Conservation (phyloP, 2,113 vertebrate species). For the pig (Sus scrofa) region DNA sequence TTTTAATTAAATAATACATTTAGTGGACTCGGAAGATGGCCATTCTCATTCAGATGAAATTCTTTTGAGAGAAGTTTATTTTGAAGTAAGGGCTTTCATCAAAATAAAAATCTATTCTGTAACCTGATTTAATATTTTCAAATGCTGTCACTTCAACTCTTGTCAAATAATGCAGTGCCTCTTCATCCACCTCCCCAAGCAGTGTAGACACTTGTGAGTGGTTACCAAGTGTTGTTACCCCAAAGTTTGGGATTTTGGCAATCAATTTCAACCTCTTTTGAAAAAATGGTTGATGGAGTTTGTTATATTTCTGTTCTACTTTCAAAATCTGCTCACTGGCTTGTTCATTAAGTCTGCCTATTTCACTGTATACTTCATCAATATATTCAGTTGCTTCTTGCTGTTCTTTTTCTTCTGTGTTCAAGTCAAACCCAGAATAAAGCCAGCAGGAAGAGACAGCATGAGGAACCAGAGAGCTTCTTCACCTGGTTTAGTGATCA, state of each 20-base stretch:
- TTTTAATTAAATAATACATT: conserved; percentile 73
- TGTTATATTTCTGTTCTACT: conserved; percentile 99
- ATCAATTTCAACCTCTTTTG: conserved; percentile 99
- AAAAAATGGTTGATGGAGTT: conserved; percentile 99
- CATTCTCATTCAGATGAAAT: conserved; percentile 99
- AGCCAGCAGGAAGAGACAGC: too few species aligned
- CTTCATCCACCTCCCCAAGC: conserved; percentile 98
- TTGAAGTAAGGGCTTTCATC: conserved; percentile 99
- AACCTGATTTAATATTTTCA: conserved; percentile 99
- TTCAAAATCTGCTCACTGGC: conserved; percentile 99
- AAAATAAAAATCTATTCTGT: conserved; percentile 99
- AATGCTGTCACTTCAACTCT: conserved; percentile 99
- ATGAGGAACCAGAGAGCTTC: too few species aligned
- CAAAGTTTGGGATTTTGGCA: conserved; percentile 99
- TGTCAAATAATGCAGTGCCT: conserved; percentile 99
- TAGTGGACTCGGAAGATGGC: conserved; percentile 99
- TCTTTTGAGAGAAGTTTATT: conserved; percentile 99
- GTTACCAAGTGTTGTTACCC: conserved; percentile 99
- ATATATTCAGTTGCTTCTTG: conserved; percentile 99
- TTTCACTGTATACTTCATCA: conserved; percentile 99
- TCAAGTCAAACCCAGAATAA: too few species aligned
- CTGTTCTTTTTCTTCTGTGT: conserved; percentile 96
- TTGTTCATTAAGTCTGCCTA: conserved; percentile 99
- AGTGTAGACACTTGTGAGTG: conserved; percentile 99
- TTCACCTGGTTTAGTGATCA: too few species aligned